These are phyloP conservation scores for Plodia interpunctella DNA, from an alignment of 1,140 invertebrate genomes.

Conservation along the genomic window DNA sequence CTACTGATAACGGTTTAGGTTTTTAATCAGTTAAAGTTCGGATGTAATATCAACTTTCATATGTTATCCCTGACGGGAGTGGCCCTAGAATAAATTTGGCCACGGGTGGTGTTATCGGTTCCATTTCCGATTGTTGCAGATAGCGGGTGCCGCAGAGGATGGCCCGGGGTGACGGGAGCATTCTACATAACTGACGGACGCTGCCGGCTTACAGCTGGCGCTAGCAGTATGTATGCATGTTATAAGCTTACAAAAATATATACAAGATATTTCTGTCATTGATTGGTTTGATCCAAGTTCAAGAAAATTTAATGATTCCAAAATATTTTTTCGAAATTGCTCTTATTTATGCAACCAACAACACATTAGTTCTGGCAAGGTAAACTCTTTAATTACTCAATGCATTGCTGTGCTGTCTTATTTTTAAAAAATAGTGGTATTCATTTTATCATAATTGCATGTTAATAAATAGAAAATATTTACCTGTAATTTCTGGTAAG, in stretches of 20 bases:
- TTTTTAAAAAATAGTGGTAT: no score
- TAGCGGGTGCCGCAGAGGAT: constrained; percentile 68
- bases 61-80: constrained; percentile 6
- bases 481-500: no score
- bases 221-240: constrained; percentile 51
- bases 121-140: constrained; percentile 71
- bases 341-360: no score
- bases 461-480: no score
- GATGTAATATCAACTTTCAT: constrained; percentile 13
- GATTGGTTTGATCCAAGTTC: background rate
- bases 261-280: background rate
- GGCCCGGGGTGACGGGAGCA: constrained; percentile 58
- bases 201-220: constrained; percentile 67
- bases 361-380: no score
- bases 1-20: constrained; percentile 26
- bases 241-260: background rate
- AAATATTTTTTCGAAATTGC: no score
- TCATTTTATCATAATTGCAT: no score
- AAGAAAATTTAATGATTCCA: no score
- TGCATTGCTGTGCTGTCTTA: no score
- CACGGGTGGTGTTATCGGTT: constrained; percentile 62
- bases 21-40: constrained; percentile 18
- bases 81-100: constrained; percentile 30
- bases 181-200: constrained; percentile 71
- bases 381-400: no score